Percentiles rank a stretch among this genome's conserved stretches.
Evolutionary conservation across 2,113 vertebrate species (phyloP).

Genomic region (Oncorhynchus clarkii): DNA sequence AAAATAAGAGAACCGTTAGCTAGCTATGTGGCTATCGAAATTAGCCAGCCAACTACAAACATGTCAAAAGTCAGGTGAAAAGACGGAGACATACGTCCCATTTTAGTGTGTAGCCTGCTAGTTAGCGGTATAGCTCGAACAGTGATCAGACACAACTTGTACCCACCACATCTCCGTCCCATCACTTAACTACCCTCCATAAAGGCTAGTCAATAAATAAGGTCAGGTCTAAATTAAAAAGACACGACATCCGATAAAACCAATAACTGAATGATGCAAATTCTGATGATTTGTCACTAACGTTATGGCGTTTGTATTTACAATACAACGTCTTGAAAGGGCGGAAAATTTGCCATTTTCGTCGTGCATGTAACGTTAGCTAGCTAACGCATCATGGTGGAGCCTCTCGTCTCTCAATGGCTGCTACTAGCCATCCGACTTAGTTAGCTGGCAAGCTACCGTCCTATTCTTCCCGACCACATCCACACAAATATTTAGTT

Average conservation of each 20-base stretch:
- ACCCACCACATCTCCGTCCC: conserved; percentile 19
- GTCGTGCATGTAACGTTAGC: no score
- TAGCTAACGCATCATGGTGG: no score
- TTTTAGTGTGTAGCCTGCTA: not conserved
- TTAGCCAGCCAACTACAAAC: no score
- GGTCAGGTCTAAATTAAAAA: conserved; percentile 48
- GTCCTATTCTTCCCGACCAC: not conserved
- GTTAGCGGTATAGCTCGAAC: not conserved
- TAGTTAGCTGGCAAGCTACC: no score
- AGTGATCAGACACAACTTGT: conserved; percentile 20
- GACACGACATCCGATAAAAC: conserved; percentile 55
- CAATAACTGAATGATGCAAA: not conserved
- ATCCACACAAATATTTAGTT: not conserved
- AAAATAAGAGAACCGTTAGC: no score
- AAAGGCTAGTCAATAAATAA: conserved; percentile 44
- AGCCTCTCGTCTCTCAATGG: no score
- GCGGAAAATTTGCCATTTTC: conserved; percentile 8
- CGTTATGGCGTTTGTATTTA: not conserved
- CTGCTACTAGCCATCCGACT: no score
- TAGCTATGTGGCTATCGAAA: no score
- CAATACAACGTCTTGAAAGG: not conserved
- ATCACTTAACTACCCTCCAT: conserved; percentile 14
- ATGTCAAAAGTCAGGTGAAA: no score
- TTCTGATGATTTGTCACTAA: not conserved
- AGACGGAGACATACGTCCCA: not conserved